These are phyloP conservation scores for Cryptotis parvus DNA, from an alignment of 2,113 vertebrate genomes.

Conservation along the genomic window DNA sequence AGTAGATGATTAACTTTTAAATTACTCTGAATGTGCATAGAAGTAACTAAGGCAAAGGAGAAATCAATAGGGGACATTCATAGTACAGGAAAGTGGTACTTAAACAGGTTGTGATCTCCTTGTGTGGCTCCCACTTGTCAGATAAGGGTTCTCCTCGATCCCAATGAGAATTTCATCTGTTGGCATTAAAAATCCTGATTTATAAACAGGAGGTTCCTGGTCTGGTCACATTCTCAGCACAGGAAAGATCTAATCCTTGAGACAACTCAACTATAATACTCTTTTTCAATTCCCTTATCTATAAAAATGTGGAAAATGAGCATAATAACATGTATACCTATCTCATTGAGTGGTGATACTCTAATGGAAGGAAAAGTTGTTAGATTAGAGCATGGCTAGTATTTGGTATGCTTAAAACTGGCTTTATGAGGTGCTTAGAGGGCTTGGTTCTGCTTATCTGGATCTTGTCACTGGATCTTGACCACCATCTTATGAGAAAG, in stretches of 20 bases:
- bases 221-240: neutral
- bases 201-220: neutral
- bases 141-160: neutral
- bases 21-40: neutral
- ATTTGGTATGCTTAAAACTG: neutral
- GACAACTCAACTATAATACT: neutral
- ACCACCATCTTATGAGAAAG: neutral
- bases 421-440: neutral
- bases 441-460: neutral
- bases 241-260: neutral
- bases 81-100: neutral
- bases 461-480: neutral
- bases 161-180: neutral
- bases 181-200: neutral
- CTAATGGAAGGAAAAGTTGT: neutral
- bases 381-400: neutral
- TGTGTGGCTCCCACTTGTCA: neutral
- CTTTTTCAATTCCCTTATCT: neutral
- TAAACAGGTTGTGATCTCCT: neutral
- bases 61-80: neutral
- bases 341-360: neutral
- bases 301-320: too few species aligned
- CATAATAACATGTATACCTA: neutral
- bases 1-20: slow-evolving; percentile 15
- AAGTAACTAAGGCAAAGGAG: neutral